phyloP scores from a whole-genome alignment of 2,797 vertebrate genomes.

The Dermochelys coriacea region DNA sequence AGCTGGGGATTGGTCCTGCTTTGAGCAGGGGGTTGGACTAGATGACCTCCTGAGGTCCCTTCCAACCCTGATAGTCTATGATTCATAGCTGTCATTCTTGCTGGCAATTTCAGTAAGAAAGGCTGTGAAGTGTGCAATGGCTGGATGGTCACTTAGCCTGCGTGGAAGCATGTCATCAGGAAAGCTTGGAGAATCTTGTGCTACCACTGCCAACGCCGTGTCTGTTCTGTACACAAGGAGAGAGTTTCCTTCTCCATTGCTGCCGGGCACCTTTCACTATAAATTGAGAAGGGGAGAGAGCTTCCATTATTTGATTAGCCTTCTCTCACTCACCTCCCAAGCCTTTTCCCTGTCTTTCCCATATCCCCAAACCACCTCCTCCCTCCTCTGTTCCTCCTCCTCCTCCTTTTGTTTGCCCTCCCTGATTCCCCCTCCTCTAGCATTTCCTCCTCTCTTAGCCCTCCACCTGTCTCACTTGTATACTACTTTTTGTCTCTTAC shows the following conservation, averaged over 20 bases:
- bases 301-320: background rate
- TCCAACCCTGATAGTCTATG: no score
- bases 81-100: constrained; percentile 72
- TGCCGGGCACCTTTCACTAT: constrained; percentile 58
- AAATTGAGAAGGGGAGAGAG: constrained; percentile 57
- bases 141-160: constrained; percentile 29
- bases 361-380: background rate
- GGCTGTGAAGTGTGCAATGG: constrained; percentile 63
- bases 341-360: background rate
- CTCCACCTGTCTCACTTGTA: background rate
- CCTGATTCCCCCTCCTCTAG: background rate
- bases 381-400: background rate
- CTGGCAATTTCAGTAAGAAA: constrained; percentile 69
- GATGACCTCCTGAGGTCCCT: no score
- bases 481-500: background rate
- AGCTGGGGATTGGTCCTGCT: no score
- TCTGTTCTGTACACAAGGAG: constrained; percentile 53
- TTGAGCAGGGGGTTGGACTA: no score
- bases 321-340: background rate
- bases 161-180: constrained; percentile 72
- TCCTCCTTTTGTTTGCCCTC: background rate
- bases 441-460: background rate
- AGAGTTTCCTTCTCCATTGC: constrained; percentile 63
- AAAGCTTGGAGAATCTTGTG: constrained; percentile 73
- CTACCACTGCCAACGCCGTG: constrained; percentile 62